A percentile compares a stretch with the other conserved stretches of the same genome.
Evolutionary conservation across 2,797 vertebrate species (phyloP).

Genomic region (Eurystomus glaucurus): DNA sequence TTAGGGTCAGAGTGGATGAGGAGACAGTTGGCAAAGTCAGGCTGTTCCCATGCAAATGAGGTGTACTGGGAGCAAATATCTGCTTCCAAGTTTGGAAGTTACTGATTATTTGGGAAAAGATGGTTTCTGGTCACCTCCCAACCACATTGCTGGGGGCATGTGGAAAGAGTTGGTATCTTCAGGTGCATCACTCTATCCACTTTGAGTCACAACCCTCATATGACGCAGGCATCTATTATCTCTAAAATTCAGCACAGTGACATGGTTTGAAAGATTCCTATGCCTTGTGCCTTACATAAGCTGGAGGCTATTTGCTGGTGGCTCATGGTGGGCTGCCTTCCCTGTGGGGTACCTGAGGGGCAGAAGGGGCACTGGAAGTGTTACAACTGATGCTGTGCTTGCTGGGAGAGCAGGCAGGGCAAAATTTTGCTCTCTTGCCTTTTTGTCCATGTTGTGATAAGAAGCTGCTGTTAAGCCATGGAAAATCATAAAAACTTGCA

Average conservation of each 20-base stretch:
- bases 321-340: background rate
- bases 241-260: background rate
- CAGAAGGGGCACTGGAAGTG: background rate
- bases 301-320: background rate
- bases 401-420: background rate
- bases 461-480: background rate
- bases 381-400: background rate
- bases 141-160: rapidly evolving
- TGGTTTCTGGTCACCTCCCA: background rate
- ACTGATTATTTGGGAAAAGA: background rate
- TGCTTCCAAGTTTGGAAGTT: background rate
- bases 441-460: background rate
- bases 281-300: background rate
- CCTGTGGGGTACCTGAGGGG: background rate
- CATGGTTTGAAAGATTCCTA: background rate
- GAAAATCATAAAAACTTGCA: background rate
- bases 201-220: background rate
- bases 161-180: background rate
- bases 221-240: background rate
- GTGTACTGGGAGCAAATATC: background rate
- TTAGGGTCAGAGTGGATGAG: background rate
- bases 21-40: background rate
- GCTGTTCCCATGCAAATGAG: background rate
- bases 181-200: background rate
- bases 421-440: background rate